These are phyloP conservation scores for Parotocinclus haroldoi DNA, from an alignment of 2,797 vertebrate species.

Conservation along the genomic window DNA sequence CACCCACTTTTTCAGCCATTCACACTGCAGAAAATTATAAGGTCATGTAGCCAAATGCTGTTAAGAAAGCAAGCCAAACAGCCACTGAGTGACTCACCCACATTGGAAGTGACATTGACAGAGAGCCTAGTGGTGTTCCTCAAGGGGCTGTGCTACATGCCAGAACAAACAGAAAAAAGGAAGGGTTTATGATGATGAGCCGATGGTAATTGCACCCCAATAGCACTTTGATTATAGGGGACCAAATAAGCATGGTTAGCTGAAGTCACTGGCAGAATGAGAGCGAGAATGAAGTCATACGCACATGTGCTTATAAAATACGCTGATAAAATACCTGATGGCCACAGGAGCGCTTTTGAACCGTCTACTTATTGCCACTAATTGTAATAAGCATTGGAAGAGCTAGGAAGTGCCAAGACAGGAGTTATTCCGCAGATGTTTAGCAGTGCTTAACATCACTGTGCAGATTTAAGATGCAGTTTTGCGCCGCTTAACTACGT, in stretches of 20 bases:
- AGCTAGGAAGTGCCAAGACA: too few relatives aligned
- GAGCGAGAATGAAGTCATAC: constrained; percentile 24
- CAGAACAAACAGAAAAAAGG: constrained; percentile 25
- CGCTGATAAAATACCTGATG: neutral
- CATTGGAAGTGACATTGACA: constrained; percentile 31
- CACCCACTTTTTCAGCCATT: too few relatives aligned
- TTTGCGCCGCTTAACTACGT: too few relatives aligned
- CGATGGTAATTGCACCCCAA: constrained; percentile 35
- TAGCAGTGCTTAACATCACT: too few relatives aligned
- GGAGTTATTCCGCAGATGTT: too few relatives aligned
- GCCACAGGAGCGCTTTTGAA: too few relatives aligned
- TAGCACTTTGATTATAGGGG: constrained; percentile 27
- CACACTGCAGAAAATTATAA: constrained; percentile 6
- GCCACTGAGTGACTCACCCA: constrained; percentile 26
- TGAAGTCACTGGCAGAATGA: constrained; percentile 10
- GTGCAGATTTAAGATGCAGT: too few relatives aligned
- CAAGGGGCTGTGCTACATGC: constrained; percentile 8
- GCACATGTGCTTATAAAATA: constrained; percentile 21
- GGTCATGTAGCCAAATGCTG: constrained; percentile 32
- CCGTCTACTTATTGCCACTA: too few relatives aligned
- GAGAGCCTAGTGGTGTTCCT: constrained; percentile 17
- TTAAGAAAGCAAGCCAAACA: constrained; percentile 22
- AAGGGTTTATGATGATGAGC: constrained; percentile 31
- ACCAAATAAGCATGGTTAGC: constrained; percentile 27
- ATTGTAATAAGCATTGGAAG: too few relatives aligned